Evolutionary conservation across 2,888 invertebrate genomes (phyloP), one percentile per base, ranked within the genome.

Genomic region (Chironomus tentans): DNA sequence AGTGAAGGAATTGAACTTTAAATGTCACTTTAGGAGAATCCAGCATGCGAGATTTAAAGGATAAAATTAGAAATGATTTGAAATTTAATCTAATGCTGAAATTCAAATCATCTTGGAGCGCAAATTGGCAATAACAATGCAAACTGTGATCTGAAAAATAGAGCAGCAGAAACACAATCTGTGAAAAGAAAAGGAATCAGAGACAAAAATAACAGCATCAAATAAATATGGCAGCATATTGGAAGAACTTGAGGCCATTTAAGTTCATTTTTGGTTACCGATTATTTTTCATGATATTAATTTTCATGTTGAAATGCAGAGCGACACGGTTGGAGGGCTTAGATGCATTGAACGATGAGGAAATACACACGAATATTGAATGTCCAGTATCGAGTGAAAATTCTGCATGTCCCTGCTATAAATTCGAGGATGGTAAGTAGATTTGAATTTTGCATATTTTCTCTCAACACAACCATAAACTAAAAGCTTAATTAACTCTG

Each of bases 321-420:
- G 6, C 24, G 5, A 69, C 76, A 15, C 48, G 28, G 3, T 69
- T 76, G 76, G 76, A 76, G 13, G 24, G 21, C n/a, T n/a, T 74
- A 10, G 24, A 47, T 22, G 15, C 28, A 24, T 3, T 56, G 7
- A 13, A n/a, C 13, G n/a, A 13, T 61, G 78, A 68, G n/a, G 72
- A 70, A 3, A 50, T n/a, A 24, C 12, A 21, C 22, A 3, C 24
- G 10, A 28, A 84, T 82, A 84, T 84, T 82, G 86, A 90, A 82
- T 93, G 93, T 82, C 92, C 92, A 77, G 90, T 89, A 81, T 87
- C 90, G 81, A 88, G 91, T 81, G 89, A 90, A 80, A 92, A 91
- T 83, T 91, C 92, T 62, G 91, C 91, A 79, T 96, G 95, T 83
- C 93, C 94, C 5, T 96, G 95, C 85, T 95, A 94, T 87, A 93